Percentiles rank a stretch among this genome's conserved stretches.
These are phyloP conservation scores for Eulemur macaco DNA, from an alignment of 2,113 vertebrate genomes.

Conservation along the genomic window DNA sequence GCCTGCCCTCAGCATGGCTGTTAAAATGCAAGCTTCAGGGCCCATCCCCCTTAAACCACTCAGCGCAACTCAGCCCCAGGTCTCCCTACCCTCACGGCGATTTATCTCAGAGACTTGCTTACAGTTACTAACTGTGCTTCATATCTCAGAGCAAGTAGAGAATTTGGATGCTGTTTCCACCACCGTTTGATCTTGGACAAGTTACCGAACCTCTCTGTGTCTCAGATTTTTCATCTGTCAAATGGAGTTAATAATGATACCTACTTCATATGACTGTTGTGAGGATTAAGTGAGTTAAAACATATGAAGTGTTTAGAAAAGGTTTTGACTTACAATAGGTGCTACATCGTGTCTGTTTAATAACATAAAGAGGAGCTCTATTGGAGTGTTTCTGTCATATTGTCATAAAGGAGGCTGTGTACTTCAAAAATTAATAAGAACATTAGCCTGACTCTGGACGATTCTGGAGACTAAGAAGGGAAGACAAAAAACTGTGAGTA, in stretches of 20 bases:
- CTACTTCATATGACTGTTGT: not conserved
- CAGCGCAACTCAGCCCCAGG: too few species aligned
- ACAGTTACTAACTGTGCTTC: not conserved
- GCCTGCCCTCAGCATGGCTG: not conserved
- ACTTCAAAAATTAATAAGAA: not conserved
- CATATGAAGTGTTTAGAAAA: not conserved
- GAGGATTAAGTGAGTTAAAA: not conserved
- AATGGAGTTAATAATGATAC: not conserved
- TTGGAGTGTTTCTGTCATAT: not conserved
- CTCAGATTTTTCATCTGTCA: not conserved
- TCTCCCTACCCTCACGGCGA: not conserved
- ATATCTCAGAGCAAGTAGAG: not conserved
- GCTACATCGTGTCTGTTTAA: not conserved
- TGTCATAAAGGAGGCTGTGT: not conserved
- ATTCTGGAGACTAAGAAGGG: not conserved
- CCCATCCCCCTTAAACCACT: not conserved
- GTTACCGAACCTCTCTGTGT: not conserved
- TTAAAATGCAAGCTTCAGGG: accelerated
- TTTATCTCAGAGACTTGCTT: not conserved
- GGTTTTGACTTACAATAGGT: not conserved
- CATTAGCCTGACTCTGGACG: not conserved
- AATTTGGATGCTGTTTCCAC: not conserved
- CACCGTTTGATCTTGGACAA: not conserved
- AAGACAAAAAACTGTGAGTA: not conserved
- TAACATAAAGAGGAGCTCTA: not conserved